Evolutionary conservation across 2,113 vertebrate genomes (phyloP).

Genomic region (Panthera uncia): DNA sequence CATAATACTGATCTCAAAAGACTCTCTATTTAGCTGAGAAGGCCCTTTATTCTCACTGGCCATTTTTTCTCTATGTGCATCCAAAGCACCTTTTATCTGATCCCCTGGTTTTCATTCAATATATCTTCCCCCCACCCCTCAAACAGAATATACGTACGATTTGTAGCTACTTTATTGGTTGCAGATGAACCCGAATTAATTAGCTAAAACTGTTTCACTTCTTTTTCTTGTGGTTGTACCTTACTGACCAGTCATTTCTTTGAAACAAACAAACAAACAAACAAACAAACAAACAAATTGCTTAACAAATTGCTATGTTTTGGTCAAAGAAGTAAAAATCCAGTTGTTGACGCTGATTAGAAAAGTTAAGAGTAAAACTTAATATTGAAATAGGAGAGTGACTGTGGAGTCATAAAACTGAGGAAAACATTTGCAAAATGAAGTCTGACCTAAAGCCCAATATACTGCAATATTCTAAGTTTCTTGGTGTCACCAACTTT

Average conservation of each 20-base stretch:
- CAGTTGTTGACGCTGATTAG: constrained; percentile 48
- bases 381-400: neutral
- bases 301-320: constrained; percentile 44
- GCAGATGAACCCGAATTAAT: neutral
- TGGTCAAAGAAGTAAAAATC: constrained; percentile 55
- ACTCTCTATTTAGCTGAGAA: constrained; percentile 65
- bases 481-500: neutral
- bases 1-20: constrained; percentile 76
- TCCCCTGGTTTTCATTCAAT: constrained; percentile 24
- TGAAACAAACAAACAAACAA: constrained; percentile 12
- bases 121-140: neutral
- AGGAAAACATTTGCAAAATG: neutral
- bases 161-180: neutral
- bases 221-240: constrained; percentile 48
- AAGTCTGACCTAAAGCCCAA: neutral
- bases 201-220: neutral
- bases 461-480: neutral
- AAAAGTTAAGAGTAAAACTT: constrained; percentile 22
- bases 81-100: constrained; percentile 64
- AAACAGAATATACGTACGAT: neutral
- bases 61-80: neutral
- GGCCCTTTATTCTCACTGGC: constrained; percentile 48
- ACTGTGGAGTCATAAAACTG: neutral
- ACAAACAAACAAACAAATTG: constrained; percentile 64
- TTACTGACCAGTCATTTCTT: constrained; percentile 52